Percentiles rank a stretch among this genome's conserved stretches.
Conservation (phyloP, 1,140 invertebrate species). For the Drosophila kanapiae region DNA sequence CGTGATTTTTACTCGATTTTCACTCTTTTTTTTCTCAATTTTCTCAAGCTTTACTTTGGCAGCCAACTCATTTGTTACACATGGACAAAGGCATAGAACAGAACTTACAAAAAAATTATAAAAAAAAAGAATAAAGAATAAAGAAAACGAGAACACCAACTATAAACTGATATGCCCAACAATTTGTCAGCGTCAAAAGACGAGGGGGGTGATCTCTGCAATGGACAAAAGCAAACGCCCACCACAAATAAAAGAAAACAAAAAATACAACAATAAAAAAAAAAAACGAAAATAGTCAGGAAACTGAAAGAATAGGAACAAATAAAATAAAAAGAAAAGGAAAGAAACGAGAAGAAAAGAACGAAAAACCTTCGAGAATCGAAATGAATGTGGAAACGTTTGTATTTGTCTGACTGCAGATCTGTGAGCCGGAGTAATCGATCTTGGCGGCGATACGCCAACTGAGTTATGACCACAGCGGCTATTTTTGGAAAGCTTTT, state of each 20-base stretch:
- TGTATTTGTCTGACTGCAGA: constrained; percentile 46
- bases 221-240: constrained; percentile 47
- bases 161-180: constrained; percentile 71
- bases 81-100: constrained; percentile 66
- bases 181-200: constrained; percentile 78
- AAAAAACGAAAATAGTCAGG: constrained; percentile 22
- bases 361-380: constrained; percentile 37
- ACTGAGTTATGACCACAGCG: constrained; percentile 30
- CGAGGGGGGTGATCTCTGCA: constrained; percentile 30
- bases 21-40: constrained; percentile 18
- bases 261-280: neutral
- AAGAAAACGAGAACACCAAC: neutral
- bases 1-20: constrained; percentile 54
- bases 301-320: constrained; percentile 7
- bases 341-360: constrained; percentile 13
- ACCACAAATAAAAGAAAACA: constrained; percentile 25
- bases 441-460: constrained; percentile 33
- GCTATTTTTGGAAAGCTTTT: constrained; percentile 38
- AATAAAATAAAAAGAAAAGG: constrained; percentile 1
- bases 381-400: constrained; percentile 46
- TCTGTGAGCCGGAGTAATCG: constrained; percentile 33
- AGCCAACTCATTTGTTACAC: constrained; percentile 72
- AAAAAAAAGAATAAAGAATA: neutral
- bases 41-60: constrained; percentile 34
- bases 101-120: constrained; percentile 1